Evolutionary conservation across 1,140 invertebrate genomes (phyloP).

Genomic region (Lordiphosa stackelbergi): DNA sequence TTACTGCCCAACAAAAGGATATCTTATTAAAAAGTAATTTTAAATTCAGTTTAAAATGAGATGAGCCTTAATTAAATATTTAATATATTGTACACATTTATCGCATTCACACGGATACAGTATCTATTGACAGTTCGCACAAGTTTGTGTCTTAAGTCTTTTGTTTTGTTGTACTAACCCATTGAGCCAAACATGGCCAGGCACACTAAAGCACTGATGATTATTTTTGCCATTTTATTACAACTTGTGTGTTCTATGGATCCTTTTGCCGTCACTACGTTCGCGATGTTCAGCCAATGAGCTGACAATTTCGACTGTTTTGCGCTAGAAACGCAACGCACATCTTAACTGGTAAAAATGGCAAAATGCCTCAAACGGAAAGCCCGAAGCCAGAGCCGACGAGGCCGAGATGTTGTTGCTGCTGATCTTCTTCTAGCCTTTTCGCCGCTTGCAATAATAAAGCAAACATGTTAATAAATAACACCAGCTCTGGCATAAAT

Average conservation of each 20-base stretch:
- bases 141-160: constrained; percentile 56
- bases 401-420: constrained; percentile 20
- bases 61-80: too few relatives aligned
- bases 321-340: constrained; percentile 61
- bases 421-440: constrained; percentile 56
- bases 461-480: constrained; percentile 68
- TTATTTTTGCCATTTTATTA: constrained; percentile 57
- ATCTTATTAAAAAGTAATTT: too few relatives aligned
- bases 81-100: too few relatives aligned
- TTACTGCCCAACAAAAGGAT: too few relatives aligned
- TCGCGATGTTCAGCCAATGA: constrained; percentile 63
- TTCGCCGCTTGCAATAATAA: constrained; percentile 60
- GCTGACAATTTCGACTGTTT: constrained; percentile 72
- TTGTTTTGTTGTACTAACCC: constrained; percentile 63
- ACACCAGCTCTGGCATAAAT: constrained; percentile 38
- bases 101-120: too few relatives aligned
- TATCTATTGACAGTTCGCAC: neutral
- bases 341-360: constrained; percentile 62
- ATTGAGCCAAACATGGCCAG: constrained; percentile 72
- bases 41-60: too few relatives aligned
- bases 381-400: constrained; percentile 20
- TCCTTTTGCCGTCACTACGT: constrained; percentile 33
- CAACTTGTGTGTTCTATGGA: constrained; percentile 14
- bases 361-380: constrained; percentile 23
- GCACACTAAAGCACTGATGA: constrained; percentile 69